Conservation (phyloP, 2,888 invertebrate species). For the Agonopterix alstromeriana region DNA sequence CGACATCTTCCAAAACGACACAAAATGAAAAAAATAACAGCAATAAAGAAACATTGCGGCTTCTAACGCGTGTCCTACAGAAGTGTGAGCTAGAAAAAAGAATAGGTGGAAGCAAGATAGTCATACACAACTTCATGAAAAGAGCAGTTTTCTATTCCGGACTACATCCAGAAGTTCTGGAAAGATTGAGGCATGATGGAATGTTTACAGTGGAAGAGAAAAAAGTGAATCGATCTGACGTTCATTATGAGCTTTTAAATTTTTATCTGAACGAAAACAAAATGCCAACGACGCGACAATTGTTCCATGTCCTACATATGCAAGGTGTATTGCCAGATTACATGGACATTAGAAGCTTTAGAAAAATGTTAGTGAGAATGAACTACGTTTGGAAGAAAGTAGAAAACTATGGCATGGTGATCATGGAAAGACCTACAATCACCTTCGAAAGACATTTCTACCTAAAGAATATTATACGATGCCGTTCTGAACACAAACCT, state of each 20-base stretch:
- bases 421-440: constrained; percentile 33
- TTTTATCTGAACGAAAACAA: constrained; percentile 15
- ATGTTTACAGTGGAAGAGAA: not conserved
- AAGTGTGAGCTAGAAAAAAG: constrained; percentile 1
- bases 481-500: constrained; percentile 9
- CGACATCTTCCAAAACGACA: not conserved
- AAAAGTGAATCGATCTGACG: constrained; percentile 18
- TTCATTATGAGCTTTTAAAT: constrained; percentile 18
- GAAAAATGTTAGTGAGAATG: constrained; percentile 26
- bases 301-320: constrained; percentile 17
- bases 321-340: constrained; percentile 17
- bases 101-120: not conserved
- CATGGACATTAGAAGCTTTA: constrained; percentile 27
- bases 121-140: not conserved
- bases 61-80: not conserved
- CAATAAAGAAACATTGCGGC: not conserved
- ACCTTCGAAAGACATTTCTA: constrained; percentile 32
- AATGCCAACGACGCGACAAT: constrained; percentile 23
- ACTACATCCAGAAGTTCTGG: not conserved
- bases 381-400: constrained; percentile 32
- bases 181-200: not conserved
- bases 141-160: not conserved
- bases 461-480: constrained; percentile 20
- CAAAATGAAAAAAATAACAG: not conserved
- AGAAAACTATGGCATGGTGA: constrained; percentile 10